These are phyloP conservation scores for Drosophila leontia DNA, from an alignment of 1,140 invertebrate genomes.

Conservation along the genomic window DNA sequence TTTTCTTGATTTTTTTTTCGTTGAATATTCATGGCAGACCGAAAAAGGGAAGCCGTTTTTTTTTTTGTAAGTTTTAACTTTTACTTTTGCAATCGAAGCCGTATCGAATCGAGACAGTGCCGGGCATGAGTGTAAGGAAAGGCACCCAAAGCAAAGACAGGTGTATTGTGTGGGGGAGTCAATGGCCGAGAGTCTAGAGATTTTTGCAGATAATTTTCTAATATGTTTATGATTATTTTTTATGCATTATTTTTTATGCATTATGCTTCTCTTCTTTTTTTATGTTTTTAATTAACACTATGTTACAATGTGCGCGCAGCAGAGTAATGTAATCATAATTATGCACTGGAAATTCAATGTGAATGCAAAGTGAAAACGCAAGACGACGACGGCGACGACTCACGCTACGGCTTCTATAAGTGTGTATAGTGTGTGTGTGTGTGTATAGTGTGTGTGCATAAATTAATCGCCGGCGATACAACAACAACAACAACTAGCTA, in stretches of 20 bases:
- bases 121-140: slow-evolving; percentile 8
- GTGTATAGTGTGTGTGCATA: slow-evolving; percentile 39
- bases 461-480: slow-evolving; percentile 41
- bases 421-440: slow-evolving; percentile 23
- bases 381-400: slow-evolving; percentile 31
- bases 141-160: background rate
- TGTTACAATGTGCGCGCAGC: slow-evolving; percentile 32
- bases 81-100: slow-evolving; percentile 50
- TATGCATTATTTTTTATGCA: too few relatives aligned
- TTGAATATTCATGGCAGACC: slow-evolving; percentile 35
- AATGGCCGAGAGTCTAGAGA: background rate
- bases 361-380: slow-evolving; percentile 76
- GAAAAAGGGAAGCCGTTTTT: slow-evolving; percentile 49
- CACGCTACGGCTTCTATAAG: slow-evolving; percentile 15
- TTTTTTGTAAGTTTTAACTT: slow-evolving; percentile 39
- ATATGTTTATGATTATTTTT: background rate
- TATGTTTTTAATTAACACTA: slow-evolving; percentile 32
- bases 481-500: slow-evolving; percentile 37
- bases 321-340: slow-evolving; percentile 60
- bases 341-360: slow-evolving; percentile 69
- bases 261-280: slow-evolving; percentile 16
- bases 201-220: slow-evolving; percentile 1
- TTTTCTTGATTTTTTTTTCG: slow-evolving; percentile 13
- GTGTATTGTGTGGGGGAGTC: slow-evolving; percentile 11
- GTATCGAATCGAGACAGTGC: slow-evolving; percentile 14